These are phyloP conservation scores for Diploscapter pachys DNA, from an alignment of 1,140 invertebrate genomes.

Conservation along the genomic window DNA sequence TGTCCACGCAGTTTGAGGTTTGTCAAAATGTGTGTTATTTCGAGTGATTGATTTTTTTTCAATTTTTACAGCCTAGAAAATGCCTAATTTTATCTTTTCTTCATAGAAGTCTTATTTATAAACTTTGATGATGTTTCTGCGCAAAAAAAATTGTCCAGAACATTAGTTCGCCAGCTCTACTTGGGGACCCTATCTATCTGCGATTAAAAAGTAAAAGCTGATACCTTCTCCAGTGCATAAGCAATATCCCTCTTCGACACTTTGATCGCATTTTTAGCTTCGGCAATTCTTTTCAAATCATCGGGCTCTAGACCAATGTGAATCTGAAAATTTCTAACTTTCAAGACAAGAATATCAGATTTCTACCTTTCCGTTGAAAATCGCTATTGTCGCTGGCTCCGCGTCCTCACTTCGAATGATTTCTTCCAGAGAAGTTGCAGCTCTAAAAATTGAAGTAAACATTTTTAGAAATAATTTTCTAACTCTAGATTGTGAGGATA, in stretches of 20 bases:
- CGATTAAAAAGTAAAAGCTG: neutral
- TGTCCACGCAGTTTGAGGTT: too few relatives aligned
- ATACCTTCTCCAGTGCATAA: conserved; percentile 70
- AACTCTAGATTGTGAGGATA: conserved; percentile 81
- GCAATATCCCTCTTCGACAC: conserved; percentile 82
- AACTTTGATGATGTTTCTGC: too few relatives aligned
- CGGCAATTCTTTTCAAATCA: conserved; percentile 63
- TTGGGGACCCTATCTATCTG: too few relatives aligned
- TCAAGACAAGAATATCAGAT: too few relatives aligned
- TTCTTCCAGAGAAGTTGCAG: conserved; percentile 78
- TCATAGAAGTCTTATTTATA: too few relatives aligned
- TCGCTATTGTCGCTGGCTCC: conserved; percentile 88
- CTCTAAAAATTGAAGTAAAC: conserved; percentile 61
- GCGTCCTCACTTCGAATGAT: conserved; percentile 73
- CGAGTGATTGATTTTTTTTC: too few relatives aligned
- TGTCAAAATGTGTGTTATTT: too few relatives aligned
- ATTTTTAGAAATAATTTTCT: conserved; percentile 30
- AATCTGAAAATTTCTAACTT: conserved; percentile 1
- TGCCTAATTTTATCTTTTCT: too few relatives aligned
- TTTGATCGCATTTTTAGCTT: conserved; percentile 66
- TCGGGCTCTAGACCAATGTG: conserved; percentile 69
- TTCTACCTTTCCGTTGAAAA: conserved; percentile 72
- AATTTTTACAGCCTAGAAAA: too few relatives aligned
- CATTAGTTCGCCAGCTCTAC: too few relatives aligned
- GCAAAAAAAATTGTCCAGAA: too few relatives aligned